Base-by-base conservation (phyloP, 2,888 invertebrate genomes). In the Drosophila algonquin region DNA sequence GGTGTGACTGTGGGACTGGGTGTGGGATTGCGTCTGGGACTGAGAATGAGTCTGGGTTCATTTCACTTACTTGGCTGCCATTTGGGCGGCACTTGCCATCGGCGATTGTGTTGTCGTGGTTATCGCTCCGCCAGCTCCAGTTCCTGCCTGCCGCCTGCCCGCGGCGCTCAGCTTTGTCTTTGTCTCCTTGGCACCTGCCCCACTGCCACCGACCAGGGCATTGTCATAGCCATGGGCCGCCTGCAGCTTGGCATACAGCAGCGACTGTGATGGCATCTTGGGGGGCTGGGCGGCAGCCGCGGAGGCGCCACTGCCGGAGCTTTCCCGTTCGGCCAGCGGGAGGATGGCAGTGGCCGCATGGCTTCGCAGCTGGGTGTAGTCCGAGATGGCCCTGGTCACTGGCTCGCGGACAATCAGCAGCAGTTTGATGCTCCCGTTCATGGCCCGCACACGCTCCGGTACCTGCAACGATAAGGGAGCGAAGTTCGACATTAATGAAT, bases 331-430 rank as follows among this genome's bases (percentile, higher is more conserved):
- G 27, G 91, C 92, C 76, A 91, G 90, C 60, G 94, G 93, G 6
- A 96, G 94, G 75, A 95, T 94, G 10, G 96, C 95, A 1, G 96
- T 95, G 45, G 96, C 95, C 27, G 96, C 96, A 90, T 97, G 96
- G 82, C 96, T 96, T 75, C 96, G 94, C 82, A 98, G 94, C 93
- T 99, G 98, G 21, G 98, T 97, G 93, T 98, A 99, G 94, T 99
- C 99, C 14, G 98, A 99, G 89, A 99, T 97, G 58, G 98, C 97
- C 63, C 99, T 94, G 18, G 97, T 97, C 62, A 99, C 98, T 3
- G 99, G 99, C 92, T 99, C 98, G 14, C 99, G 94, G 24, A 99
- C 97, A 89, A 99, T 98, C 81, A 99, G 94, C 75, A 99, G 94
- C 68, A 99, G 93, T 87, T 98, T 97, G 72, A 98, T 96, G 90